phyloP scores from a whole-genome alignment of 2,888 invertebrate species.

The Altica lythri region DNA sequence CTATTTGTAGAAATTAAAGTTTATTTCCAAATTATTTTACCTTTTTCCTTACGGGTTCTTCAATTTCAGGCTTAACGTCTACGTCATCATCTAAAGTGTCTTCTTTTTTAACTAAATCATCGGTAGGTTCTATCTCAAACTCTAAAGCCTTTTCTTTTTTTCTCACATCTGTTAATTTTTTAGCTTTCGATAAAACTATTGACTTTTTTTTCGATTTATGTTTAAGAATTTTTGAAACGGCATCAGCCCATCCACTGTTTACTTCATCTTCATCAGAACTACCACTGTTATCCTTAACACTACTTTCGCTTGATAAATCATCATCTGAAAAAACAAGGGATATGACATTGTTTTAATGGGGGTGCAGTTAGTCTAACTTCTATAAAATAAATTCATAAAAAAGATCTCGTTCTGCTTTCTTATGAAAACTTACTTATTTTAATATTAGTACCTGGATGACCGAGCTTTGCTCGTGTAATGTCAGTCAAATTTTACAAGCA shows the following conservation, averaged over 20 bases:
- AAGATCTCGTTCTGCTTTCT: no score
- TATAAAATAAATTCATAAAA: no score
- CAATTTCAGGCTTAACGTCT: constrained; percentile 36
- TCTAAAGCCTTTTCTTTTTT: constrained; percentile 58
- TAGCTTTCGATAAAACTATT: constrained; percentile 78
- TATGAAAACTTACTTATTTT: no score
- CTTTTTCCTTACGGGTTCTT: constrained; percentile 53
- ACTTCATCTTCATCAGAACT: constrained; percentile 45
- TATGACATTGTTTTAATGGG: no score
- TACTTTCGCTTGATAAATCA: neutral
- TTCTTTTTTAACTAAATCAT: constrained; percentile 61
- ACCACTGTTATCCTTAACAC: constrained; percentile 11
- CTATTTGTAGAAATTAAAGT: constrained; percentile 5
- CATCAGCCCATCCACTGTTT: constrained; percentile 82
- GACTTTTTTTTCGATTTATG: constrained; percentile 76
- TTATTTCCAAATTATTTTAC: constrained; percentile 35
- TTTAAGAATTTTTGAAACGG: constrained; percentile 77
- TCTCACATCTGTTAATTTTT: constrained; percentile 66
- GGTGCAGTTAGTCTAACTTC: no score
- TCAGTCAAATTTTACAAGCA: no score
- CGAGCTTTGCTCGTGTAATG: no score
- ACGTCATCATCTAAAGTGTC: constrained; percentile 50
- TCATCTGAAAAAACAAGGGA: no score
- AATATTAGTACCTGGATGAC: no score
- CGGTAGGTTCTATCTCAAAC: constrained; percentile 67